Base-by-base conservation (phyloP, 1,140 invertebrate genomes). In the Zaprionus ornatus region DNA sequence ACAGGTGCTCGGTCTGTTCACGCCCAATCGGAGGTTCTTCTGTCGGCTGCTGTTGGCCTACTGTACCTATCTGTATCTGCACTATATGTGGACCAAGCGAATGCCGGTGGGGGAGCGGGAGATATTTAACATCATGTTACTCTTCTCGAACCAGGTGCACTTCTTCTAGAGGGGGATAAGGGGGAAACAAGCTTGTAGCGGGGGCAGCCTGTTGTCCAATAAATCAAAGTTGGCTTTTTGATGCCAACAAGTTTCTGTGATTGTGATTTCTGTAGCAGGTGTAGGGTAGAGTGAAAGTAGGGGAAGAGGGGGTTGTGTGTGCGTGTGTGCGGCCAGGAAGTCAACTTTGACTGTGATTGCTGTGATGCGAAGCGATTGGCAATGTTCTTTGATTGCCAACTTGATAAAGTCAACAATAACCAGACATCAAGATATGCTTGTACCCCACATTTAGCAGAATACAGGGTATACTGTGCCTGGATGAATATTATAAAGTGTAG, bases 41-140 rank as follows among this genome's bases (percentile, higher is more conserved):
- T 82, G 83, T 5, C 76, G 80, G n/a, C 37, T 82, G 9, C n/a
- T 37, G 2, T 76, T 82, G 13, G 63, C 54, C 25, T 82, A 76
- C 61, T 83, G 66, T 19, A 60, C 57, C 29, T 61, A 72, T 12
- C 29, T 79, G 23, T 68, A 82, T 27, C 50, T 82, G 42, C 67
- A 79, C 32, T 82, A 64, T 15, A 79, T 76, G 72, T 75, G 72
- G 71, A 79, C 19, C 27, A 64, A 79, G 23, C 73, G 45, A 2
- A 19, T 74, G 0, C 56, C 82, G n/a, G 80, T 82, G 1, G 50
- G 3, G 15, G 67, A 61, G 23, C 32, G 48, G 35, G 77, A 82
- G n/a, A 62, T 82, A 54, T 42, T 83, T 6, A 61, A 83, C 15
- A 52, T 12, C 13, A 9, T 50, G 40, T 27, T 55, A 13, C 1